Evolutionary conservation across 2,113 vertebrate genomes (phyloP).

Genomic region (Charina bottae): DNA sequence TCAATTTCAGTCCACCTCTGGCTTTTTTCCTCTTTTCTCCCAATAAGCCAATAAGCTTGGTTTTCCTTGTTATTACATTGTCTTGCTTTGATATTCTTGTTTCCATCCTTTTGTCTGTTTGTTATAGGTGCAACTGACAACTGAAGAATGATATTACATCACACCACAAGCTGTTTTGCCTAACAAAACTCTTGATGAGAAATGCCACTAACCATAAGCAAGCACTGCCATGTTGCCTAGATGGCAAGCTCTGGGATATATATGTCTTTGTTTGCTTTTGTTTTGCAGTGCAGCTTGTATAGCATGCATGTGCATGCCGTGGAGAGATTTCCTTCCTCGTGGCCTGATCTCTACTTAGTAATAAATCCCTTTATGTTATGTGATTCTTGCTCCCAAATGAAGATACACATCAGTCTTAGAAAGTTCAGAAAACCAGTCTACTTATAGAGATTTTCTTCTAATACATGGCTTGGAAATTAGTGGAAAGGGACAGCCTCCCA

Average conservation of each 20-base stretch:
- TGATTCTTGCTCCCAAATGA: neutral
- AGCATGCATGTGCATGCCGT: neutral
- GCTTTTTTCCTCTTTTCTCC: neutral
- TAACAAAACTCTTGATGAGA: neutral
- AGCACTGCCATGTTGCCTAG: neutral
- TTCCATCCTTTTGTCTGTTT: neutral
- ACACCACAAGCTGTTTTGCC: neutral
- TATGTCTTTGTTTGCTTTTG: neutral
- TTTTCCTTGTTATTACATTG: neutral
- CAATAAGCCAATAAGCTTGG: neutral
- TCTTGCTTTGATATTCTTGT: neutral
- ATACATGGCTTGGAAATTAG: neutral
- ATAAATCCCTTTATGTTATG: neutral
- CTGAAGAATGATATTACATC: neutral
- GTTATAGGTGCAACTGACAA: neutral
- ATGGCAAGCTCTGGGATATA: neutral
- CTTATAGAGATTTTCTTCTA: neutral
- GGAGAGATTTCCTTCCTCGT: neutral
- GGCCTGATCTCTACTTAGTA: neutral
- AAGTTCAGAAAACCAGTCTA: neutral
- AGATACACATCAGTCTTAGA: neutral
- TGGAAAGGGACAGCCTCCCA: constrained; percentile 9
- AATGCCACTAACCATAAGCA: neutral
- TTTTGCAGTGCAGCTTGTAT: neutral
- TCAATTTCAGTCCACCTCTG: neutral